Evolutionary conservation across 2,797 vertebrate species (phyloP).

Genomic region (Lepidocolaptes lacrymiger): DNA sequence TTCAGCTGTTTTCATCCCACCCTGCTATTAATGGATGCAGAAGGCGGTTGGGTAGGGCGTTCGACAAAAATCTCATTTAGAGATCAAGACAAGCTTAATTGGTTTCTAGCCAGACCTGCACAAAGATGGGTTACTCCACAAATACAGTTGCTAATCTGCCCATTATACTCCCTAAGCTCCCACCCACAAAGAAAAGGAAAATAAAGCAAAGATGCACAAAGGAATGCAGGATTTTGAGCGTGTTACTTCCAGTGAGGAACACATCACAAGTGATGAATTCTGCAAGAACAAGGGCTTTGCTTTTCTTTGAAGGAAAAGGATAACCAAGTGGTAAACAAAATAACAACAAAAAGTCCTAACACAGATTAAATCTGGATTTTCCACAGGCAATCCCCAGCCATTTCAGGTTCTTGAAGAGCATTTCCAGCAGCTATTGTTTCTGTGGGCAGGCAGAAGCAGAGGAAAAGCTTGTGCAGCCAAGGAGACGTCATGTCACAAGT

Average conservation of each 20-base stretch:
- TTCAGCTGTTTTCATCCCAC: conserved; percentile 61
- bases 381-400: background rate
- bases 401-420: background rate
- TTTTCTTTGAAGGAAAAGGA: background rate
- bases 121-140: conserved; percentile 67
- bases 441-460: background rate
- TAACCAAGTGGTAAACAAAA: background rate
- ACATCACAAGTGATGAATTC: background rate
- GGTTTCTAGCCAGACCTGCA: conserved; percentile 65
- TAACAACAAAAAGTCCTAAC: background rate
- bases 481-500: background rate
- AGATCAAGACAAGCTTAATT: conserved; percentile 75
- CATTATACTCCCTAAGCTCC: conserved; percentile 60
- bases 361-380: background rate
- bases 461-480: background rate
- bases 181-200: conserved; percentile 19
- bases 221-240: conserved; percentile 13
- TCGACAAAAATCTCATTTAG: conserved; percentile 70
- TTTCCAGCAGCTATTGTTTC: conserved; percentile 46
- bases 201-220: conserved; percentile 45
- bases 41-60: background rate
- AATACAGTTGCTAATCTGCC: conserved; percentile 66
- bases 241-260: background rate
- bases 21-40: conserved; percentile 45
- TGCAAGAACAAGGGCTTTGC: background rate